Conservation (phyloP, 2,797 vertebrate genomes). For the Hydrophis major region DNA sequence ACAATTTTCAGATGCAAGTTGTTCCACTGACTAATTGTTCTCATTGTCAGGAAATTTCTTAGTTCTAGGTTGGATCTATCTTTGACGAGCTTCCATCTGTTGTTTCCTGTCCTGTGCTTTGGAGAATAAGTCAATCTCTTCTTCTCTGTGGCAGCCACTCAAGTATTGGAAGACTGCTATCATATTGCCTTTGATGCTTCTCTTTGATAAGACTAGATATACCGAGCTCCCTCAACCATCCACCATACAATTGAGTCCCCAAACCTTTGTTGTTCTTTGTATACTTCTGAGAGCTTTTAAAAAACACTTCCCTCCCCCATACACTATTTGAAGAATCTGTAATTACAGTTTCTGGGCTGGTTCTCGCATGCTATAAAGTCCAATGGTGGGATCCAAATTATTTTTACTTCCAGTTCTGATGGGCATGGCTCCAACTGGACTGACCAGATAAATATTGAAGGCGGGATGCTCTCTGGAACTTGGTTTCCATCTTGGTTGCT, state of each 20-base stretch:
- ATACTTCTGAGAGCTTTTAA: background rate
- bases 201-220: background rate
- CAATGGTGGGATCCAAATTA: too few species aligned
- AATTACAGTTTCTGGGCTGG: background rate
- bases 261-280: too few species aligned
- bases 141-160: background rate
- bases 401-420: too few species aligned
- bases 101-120: background rate
- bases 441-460: background rate
- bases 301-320: too few species aligned
- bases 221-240: too few species aligned
- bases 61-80: background rate
- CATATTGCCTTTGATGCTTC: background rate
- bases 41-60: background rate
- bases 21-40: background rate
- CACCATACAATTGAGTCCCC: too few species aligned
- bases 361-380: background rate
- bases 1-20: background rate
- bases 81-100: background rate
- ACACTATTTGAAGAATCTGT: too few species aligned
- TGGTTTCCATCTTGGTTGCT: too few species aligned
- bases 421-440: too few species aligned
- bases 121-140: background rate
- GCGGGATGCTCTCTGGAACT: too few species aligned
- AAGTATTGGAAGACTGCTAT: background rate